Evolutionary conservation across 1,140 invertebrate species (phyloP), one percentile per base, ranked within the genome.

Genomic region (Maniola jurtina): DNA sequence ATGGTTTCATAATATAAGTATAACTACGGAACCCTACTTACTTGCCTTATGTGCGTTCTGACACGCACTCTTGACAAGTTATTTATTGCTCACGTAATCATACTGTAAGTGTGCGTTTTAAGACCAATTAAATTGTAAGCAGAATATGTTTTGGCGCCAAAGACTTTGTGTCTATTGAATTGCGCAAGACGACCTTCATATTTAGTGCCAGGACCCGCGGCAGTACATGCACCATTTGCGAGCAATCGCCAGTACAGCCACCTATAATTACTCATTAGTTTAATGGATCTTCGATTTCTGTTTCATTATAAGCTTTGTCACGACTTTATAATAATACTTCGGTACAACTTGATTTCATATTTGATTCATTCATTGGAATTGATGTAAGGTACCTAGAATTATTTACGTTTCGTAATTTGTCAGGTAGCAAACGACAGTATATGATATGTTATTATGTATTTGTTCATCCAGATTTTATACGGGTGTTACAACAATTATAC

Each of bases 251-350:
- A 61, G 73, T 55, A 61, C 70, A 63, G 66, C 56, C 71, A 68
- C 61, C 76, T 77, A 71, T 80, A 84, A 84, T 86, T 84, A 84
- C 75, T 81, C 77, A 84, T 82, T 83, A 85, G 66, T 38, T 73
- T 86, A 82, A 86, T 86, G 80, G 82, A 80, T 74, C 71, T 79
- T 67, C 70, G 66, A 85, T 84, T 68, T 72, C 54, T 59, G 71
- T 60, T 66, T 64, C 62, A 76, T 77, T 81, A 76, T 74, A 50
- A 58, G 68, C 68, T 72, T 76, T 81, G 79, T 86, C 83, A 86
- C 80, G 81, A 83, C 64, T 77, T 36, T 47, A 57, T 40, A 66
- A 38, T 38, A 52, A 63, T 56, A n/a, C n/a, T n/a, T n/a, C n/a
- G n/a, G n/a, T n/a, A 63, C 9, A 62, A 9, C 35, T 61, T 55